A percentile compares a stretch with the other conserved stretches of the same genome.
Evolutionary conservation across 2,888 invertebrate species (phyloP).

Genomic region (Cryptophagus acutangulus): DNA sequence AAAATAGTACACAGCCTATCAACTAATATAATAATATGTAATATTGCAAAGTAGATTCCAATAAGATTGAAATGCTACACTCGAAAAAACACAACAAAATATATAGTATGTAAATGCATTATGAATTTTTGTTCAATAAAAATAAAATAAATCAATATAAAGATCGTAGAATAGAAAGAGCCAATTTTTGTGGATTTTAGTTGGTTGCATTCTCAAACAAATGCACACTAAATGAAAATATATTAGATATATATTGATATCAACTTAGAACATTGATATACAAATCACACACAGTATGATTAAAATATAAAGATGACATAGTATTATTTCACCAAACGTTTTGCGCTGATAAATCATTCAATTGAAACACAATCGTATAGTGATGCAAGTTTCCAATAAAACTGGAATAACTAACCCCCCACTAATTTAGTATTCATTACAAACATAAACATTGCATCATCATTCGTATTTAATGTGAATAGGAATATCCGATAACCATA

Average conservation of each 20-base stretch:
- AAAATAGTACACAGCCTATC: slow-evolving; percentile 35
- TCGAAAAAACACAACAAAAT: neutral
- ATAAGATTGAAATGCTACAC: neutral
- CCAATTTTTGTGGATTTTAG: neutral
- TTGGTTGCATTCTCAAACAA: slow-evolving; percentile 49
- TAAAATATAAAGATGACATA: too few relatives aligned
- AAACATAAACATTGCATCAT: slow-evolving; percentile 35
- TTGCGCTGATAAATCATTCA: neutral
- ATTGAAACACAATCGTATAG: neutral
- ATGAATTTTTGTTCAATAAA: slow-evolving; percentile 14
- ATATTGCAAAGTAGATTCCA: too few relatives aligned
- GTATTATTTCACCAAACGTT: too few relatives aligned
- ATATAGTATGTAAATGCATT: slow-evolving; percentile 17
- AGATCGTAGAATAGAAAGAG: neutral
- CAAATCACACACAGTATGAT: slow-evolving; percentile 52
- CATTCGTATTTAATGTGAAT: slow-evolving; percentile 38
- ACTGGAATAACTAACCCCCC: slow-evolving; percentile 42
- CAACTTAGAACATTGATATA: slow-evolving; percentile 51
- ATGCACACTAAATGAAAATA: slow-evolving; percentile 40
- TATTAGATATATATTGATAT: slow-evolving; percentile 31
- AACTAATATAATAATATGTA: neutral
- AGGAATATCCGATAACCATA: slow-evolving; percentile 31
- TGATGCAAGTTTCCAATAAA: slow-evolving; percentile 46
- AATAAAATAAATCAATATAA: neutral
- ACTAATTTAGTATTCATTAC: neutral